Percentiles rank a stretch among this genome's conserved stretches.
These are phyloP conservation scores for Trissolcus japonicus DNA, from an alignment of 2,888 invertebrate genomes.

Conservation along the genomic window DNA sequence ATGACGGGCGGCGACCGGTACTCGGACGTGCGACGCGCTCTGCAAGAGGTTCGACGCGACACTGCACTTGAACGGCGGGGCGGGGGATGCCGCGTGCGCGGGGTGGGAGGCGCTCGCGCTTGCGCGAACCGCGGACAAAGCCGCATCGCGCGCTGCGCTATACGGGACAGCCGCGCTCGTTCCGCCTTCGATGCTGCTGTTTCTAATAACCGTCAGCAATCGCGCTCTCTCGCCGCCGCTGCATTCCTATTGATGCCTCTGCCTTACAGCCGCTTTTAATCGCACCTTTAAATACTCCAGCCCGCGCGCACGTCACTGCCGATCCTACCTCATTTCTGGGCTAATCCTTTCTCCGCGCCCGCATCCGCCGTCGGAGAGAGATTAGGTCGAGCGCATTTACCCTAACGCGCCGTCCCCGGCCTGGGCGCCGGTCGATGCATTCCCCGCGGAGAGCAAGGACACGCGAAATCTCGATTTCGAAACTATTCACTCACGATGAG, in stretches of 20 bases:
- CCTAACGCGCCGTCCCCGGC: slow-evolving; percentile 4
- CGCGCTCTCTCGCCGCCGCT: slow-evolving; percentile 60
- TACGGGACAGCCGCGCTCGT: slow-evolving; percentile 79
- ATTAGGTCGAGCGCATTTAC: slow-evolving; percentile 8
- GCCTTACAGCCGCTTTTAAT: slow-evolving; percentile 15
- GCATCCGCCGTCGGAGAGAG: slow-evolving; percentile 3
- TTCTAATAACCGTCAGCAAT: slow-evolving; percentile 40
- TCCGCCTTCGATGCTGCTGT: slow-evolving; percentile 60
- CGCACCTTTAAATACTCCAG: background rate
- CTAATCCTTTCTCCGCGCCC: slow-evolving; percentile 10
- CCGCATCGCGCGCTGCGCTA: slow-evolving; percentile 79
- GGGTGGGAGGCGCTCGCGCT: slow-evolving; percentile 65
- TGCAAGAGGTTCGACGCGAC: slow-evolving; percentile 76
- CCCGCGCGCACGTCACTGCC: background rate
- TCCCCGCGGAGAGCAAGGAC: slow-evolving; percentile 21
- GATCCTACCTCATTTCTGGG: background rate
- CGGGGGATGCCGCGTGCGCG: slow-evolving; percentile 63
- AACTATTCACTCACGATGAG: slow-evolving; percentile 6
- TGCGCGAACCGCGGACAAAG: slow-evolving; percentile 77
- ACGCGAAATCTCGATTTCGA: slow-evolving; percentile 28
- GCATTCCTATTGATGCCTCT: slow-evolving; percentile 65
- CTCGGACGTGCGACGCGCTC: slow-evolving; percentile 76
- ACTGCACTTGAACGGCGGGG: slow-evolving; percentile 74
- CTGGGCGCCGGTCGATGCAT: slow-evolving; percentile 26
- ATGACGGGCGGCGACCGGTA: slow-evolving; percentile 75